Evolutionary conservation across 1,140 invertebrate species (phyloP), one percentile per base, ranked within the genome.

Genomic region (Hyposmocoma kahamanoa): DNA sequence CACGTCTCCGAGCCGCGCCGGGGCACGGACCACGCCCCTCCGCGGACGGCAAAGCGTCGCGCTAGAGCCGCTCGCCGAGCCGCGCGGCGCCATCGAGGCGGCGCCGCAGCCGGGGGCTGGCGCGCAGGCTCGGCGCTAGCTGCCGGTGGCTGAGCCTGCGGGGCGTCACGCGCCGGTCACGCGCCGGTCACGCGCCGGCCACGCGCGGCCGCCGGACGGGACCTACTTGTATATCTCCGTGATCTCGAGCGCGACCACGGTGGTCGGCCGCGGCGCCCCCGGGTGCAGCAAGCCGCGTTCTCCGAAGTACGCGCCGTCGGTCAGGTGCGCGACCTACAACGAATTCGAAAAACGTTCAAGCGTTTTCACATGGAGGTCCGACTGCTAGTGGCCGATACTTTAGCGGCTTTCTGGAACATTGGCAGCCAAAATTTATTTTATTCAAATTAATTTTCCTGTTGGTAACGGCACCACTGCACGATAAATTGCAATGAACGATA

Each of bases 281-380:
- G 65, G 70, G 9, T 49, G 30, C 18, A 64, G 13, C 10, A 71
- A 22, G 11, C 59, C 53, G 8, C 28, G 38, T 47, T 70, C 70
- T 3, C 70, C 70, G 22, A 70, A 72, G 47, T 56, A 62, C 2
- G 61, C 53, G 1, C 69, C 69, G 45, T 72, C 69, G 21, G 56
- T 56, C 4, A 72, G 45, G 50, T 70, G 67, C 0, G 55, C 57
- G 15, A 69, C 50, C 69, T 72, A 39, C 1, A 44, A 39, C 8
- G 2, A 36, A 9, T 22, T 24, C 28, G 13, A 26, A n/a, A n/a
- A n/a, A n/a, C n/a, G n/a, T n/a, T n/a, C n/a, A n/a, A n/a, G n/a
- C n/a, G n/a, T n/a, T n/a, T n/a, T n/a, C n/a, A n/a, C n/a, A n/a
- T n/a, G n/a, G n/a, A n/a, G n/a, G n/a, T n/a, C n/a, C n/a, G n/a